Percentiles rank a stretch among this genome's conserved stretches.
Conservation (phyloP, 1,140 invertebrate species). For the Whitmania pigra region DNA sequence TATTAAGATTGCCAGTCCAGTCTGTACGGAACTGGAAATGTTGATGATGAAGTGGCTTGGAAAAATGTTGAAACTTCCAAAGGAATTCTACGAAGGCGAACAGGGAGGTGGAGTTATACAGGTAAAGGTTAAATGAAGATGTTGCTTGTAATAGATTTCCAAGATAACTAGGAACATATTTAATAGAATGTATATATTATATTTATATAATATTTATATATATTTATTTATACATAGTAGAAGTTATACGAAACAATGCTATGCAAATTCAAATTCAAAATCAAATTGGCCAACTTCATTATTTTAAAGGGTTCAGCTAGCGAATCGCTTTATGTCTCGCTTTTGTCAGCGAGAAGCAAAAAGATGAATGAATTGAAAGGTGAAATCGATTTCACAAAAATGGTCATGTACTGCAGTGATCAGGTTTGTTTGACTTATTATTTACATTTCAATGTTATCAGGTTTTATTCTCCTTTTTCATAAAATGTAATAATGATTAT, state of each 20-base stretch:
- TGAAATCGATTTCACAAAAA: conserved; percentile 44
- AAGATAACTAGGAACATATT: no score
- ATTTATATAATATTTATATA: no score
- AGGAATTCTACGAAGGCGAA: conserved; percentile 65
- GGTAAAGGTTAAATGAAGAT: conserved; percentile 42
- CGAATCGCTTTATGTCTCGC: conserved; percentile 69
- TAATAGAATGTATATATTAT: no score
- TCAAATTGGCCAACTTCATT: not conserved
- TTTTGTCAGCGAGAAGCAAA: conserved; percentile 68
- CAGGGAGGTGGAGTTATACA: conserved; percentile 80
- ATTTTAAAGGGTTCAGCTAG: conserved; percentile 50
- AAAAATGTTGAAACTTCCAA: conserved; percentile 69
- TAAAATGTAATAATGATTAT: no score
- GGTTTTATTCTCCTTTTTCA: conserved; percentile 3
- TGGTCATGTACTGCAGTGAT: conserved; percentile 72
- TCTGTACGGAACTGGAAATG: conserved; percentile 85
- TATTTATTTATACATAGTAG: no score
- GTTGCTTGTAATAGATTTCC: no score
- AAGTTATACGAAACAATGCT: no score
- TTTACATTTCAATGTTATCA: no score
- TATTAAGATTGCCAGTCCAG: conserved; percentile 69
- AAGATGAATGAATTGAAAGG: conserved; percentile 32
- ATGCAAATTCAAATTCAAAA: not conserved
- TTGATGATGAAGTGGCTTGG: conserved; percentile 83
- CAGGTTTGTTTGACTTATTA: conserved; percentile 45